phyloP scores from a whole-genome alignment of 2,888 invertebrate genomes.

The Lithophane socia region DNA sequence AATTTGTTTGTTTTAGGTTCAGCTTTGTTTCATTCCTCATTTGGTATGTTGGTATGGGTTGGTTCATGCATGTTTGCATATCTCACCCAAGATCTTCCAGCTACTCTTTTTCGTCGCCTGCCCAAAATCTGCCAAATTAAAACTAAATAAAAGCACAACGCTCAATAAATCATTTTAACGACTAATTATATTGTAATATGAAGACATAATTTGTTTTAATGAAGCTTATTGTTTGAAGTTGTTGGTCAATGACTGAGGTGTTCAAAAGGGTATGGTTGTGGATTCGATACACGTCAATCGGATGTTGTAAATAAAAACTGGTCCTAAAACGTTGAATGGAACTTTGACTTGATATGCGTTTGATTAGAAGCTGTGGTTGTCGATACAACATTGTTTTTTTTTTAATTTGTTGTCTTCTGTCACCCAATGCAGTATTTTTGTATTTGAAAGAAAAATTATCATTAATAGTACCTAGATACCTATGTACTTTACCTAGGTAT shows the following conservation, averaged over 20 bases:
- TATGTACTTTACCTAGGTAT: not conserved
- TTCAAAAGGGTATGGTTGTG: constrained; percentile 10
- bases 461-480: too few relatives aligned
- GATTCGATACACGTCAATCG: not conserved
- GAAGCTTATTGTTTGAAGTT: constrained; percentile 1
- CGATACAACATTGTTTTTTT: not conserved
- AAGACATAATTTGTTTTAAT: constrained; percentile 26
- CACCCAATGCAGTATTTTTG: not conserved
- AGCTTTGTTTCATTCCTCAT: not conserved
- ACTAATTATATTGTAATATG: constrained; percentile 52
- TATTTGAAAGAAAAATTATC: not conserved
- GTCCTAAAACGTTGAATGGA: constrained; percentile 6
- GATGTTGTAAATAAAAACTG: not conserved
- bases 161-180: constrained; percentile 52
- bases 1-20: not conserved
- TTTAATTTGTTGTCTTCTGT: not conserved
- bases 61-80: not conserved
- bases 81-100: constrained; percentile 10
- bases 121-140: constrained; percentile 20
- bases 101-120: not conserved
- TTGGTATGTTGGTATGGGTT: not conserved
- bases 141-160: constrained; percentile 12
- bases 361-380: not conserved
- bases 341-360: not conserved
- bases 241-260: not conserved